Evolutionary conservation across 2,113 vertebrate genomes (phyloP).

Genomic region (Machaerirhynchus nigripectus): DNA sequence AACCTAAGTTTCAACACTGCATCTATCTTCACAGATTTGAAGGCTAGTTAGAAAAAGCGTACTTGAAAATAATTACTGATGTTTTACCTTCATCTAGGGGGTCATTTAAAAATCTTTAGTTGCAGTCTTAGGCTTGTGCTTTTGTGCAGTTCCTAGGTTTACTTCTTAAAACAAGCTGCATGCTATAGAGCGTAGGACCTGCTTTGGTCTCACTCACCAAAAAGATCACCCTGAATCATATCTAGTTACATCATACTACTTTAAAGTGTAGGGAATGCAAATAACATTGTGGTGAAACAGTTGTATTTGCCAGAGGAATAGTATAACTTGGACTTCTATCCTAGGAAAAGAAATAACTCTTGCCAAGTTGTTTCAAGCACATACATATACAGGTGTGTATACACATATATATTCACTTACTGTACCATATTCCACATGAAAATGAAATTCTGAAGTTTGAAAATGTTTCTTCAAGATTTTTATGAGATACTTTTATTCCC

Average conservation of each 20-base stretch:
- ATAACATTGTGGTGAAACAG: not conserved
- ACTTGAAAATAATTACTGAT: not conserved
- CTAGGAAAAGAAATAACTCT: not conserved
- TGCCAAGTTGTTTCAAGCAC: not conserved
- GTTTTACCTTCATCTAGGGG: not conserved
- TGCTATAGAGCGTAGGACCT: rapidly evolving
- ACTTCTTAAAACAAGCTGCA: not conserved
- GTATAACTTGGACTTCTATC: not conserved
- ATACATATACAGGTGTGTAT: not conserved
- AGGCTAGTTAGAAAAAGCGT: not conserved
- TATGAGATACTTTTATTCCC: not conserved
- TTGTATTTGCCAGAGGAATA: not conserved
- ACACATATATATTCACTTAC: not conserved
- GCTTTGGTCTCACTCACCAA: not conserved
- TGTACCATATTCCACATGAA: not conserved
- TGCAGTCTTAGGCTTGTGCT: not conserved
- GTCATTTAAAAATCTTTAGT: not conserved
- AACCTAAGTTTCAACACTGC: not conserved
- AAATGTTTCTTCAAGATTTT: not conserved
- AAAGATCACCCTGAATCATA: not conserved
- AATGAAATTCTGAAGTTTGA: not conserved
- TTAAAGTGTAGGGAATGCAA: not conserved
- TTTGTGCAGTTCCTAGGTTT: not conserved
- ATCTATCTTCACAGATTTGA: not conserved
- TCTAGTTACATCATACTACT: not conserved